phyloP scores from a whole-genome alignment of 2,113 vertebrate species.

The Apeltes quadracus region DNA sequence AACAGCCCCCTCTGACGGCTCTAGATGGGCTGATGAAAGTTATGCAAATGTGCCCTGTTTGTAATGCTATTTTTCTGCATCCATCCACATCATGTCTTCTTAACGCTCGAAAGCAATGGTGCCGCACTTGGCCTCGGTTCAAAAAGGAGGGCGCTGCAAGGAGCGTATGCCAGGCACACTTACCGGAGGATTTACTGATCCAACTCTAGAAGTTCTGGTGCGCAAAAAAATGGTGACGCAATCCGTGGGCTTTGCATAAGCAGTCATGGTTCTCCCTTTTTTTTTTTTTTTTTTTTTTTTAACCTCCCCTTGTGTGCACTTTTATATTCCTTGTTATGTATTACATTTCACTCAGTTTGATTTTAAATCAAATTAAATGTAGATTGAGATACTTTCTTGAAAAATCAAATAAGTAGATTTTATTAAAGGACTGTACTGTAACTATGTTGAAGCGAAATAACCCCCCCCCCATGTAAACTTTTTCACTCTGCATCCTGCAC shows the following conservation, averaged over 20 bases:
- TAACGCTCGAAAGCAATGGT: constrained; percentile 61
- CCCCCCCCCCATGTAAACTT: background rate
- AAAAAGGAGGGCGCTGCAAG: constrained; percentile 49
- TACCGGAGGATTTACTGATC: constrained; percentile 19
- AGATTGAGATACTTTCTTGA: background rate
- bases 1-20: constrained; percentile 72
- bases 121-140: constrained; percentile 36
- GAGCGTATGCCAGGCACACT: constrained; percentile 31
- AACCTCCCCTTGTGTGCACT: background rate
- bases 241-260: background rate
- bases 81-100: constrained; percentile 69
- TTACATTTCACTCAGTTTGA: background rate
- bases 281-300: no score
- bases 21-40: constrained; percentile 79
- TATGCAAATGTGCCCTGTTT: constrained; percentile 80
- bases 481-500: background rate
- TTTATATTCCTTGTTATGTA: background rate
- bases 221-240: constrained; percentile 5
- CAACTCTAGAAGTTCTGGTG: constrained; percentile 6
- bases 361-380: background rate
- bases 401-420: background rate
- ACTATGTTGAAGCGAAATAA: background rate
- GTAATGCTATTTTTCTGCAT: constrained; percentile 75
- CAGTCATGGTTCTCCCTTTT: no score
- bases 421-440: background rate